phyloP scores from a whole-genome alignment of 2,888 invertebrate species.

The Priocnemis perturbator region DNA sequence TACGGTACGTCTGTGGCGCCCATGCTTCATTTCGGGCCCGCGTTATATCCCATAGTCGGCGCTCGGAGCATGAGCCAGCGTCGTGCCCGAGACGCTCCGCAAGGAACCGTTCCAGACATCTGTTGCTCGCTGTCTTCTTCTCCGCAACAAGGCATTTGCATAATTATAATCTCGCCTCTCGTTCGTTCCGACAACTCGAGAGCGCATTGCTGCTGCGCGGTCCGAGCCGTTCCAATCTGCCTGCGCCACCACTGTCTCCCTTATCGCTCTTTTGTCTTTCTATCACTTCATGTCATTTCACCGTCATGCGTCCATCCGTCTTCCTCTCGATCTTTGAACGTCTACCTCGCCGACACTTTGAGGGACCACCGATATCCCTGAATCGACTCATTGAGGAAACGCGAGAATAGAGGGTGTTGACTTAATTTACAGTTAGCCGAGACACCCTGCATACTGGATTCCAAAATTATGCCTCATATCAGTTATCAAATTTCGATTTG shows the following conservation, averaged over 20 bases:
- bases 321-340: no score
- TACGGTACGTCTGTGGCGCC: slow-evolving; percentile 37
- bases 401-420: no score
- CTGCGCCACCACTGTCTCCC: slow-evolving; percentile 13
- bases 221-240: slow-evolving; percentile 21
- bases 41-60: slow-evolving; percentile 51
- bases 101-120: slow-evolving; percentile 71
- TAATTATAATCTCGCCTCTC: slow-evolving; percentile 72
- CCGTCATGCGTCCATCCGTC: no score
- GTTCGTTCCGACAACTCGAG: slow-evolving; percentile 57
- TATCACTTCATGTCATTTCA: no score
- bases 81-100: slow-evolving; percentile 40
- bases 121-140: slow-evolving; percentile 69
- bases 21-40: slow-evolving; percentile 51
- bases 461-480: no score
- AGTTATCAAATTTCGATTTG: no score
- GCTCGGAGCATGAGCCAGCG: slow-evolving; percentile 32
- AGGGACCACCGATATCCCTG: no score
- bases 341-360: no score
- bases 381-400: no score
- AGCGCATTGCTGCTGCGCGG: slow-evolving; percentile 34
- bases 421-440: no score
- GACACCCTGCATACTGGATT: no score
- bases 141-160: slow-evolving; percentile 72
- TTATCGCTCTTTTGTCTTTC: not conserved